These are phyloP conservation scores for Rhopilema esculentum DNA, from an alignment of 30 jellyfish, hydroid and myxozoan species.

Conservation along the genomic window DNA sequence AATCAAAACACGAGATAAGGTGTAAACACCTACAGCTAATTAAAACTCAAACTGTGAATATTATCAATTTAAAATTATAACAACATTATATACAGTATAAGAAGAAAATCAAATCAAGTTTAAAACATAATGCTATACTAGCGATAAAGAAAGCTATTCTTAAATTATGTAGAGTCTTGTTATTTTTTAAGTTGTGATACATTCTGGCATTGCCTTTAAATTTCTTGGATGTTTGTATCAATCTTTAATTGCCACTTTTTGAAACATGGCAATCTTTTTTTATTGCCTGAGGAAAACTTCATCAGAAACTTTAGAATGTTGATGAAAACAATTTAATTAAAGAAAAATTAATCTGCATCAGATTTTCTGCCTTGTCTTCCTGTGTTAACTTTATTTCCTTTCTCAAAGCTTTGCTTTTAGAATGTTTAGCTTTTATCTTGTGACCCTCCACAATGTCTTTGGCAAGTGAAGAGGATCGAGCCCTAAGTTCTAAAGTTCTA, in stretches of 20 bases:
- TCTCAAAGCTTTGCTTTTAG: conserved; percentile 29
- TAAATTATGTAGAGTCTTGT: not conserved
- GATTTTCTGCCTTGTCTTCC: not conserved
- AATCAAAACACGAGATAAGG: too few relatives aligned
- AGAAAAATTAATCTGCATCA: not conserved
- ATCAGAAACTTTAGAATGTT: not conserved
- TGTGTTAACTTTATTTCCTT: conserved; percentile 8
- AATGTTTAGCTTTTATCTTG: conserved; percentile 11
- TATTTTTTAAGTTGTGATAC: not conserved
- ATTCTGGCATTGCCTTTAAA: not conserved
- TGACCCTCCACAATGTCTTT: conserved; percentile 30
- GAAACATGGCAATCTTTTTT: not conserved
- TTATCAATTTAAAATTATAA: too few relatives aligned
- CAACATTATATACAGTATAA: not conserved
- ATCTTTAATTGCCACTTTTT: not conserved
- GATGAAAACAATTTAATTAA: not conserved
- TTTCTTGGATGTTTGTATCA: not conserved
- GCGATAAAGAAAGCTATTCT: not conserved
- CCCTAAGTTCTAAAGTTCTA: conserved; percentile 6
- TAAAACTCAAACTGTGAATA: not conserved
- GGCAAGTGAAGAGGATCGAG: conserved; percentile 41
- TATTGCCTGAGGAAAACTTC: not conserved
- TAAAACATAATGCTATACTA: not conserved
- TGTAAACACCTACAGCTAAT: not conserved
- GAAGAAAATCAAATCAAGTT: not conserved